Percentiles rank a stretch among this genome's conserved stretches.
Evolutionary conservation across 2,113 vertebrate genomes (phyloP).

Genomic region (Passer montanus): DNA sequence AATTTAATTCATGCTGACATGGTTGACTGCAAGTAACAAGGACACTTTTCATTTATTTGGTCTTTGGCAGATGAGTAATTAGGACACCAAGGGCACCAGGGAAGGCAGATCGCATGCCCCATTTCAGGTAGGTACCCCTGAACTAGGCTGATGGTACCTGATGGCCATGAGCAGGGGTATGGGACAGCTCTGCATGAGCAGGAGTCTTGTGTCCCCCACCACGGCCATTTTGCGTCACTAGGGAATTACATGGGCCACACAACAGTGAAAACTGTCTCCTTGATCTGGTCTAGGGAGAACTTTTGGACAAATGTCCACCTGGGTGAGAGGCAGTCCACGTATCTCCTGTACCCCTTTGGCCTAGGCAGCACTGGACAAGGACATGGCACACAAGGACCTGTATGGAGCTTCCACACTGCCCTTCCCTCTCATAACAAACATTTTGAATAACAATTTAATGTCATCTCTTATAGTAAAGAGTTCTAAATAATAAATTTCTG

Average conservation of each 20-base stretch:
- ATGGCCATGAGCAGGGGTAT: accelerated
- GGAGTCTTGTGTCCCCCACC: neutral
- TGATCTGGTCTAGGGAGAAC: neutral
- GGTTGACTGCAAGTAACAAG: neutral
- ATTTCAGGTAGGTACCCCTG: neutral
- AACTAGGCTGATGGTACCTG: neutral
- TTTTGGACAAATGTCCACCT: neutral
- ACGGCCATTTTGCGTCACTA: neutral
- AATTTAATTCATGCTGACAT: neutral
- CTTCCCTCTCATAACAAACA: neutral
- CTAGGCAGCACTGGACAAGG: neutral
- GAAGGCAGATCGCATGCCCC: neutral
- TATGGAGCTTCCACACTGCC: neutral
- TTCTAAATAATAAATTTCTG: neutral
- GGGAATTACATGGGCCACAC: neutral
- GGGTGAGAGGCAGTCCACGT: accelerated
- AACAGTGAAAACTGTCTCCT: neutral
- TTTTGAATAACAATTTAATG: neutral
- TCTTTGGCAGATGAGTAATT: neutral
- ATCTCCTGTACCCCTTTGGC: neutral
- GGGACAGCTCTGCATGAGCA: neutral
- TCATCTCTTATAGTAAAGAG: neutral
- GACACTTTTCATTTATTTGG: neutral
- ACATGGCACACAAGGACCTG: neutral
- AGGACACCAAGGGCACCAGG: neutral